Base-by-base conservation (phyloP, 1,140 invertebrate species). In the Trichonephila clavipes region DNA sequence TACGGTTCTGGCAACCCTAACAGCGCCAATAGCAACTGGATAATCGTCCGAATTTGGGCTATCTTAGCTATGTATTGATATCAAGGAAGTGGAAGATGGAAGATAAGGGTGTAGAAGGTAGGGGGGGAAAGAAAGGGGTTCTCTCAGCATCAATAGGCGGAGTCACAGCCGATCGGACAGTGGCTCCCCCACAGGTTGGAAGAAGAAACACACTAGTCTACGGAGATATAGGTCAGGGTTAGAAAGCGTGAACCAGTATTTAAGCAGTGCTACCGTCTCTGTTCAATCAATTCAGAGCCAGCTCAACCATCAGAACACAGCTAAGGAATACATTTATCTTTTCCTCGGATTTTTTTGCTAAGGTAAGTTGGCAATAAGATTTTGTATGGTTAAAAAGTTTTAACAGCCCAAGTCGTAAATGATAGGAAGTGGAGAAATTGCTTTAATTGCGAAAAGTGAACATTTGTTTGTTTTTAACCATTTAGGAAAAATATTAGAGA, bases 201-300 rank as follows among this genome's bases (percentile, higher is more conserved):
- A 51, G n/a, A 24, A 51, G 77, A 91, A 91, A 64, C 82, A 64
- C 82, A 19, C 19, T 19, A 14, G 64, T 86, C 91, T 69, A 59
- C 62, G 19, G 90, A 12, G n/a, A 92, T 92, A 28, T 92, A 87
- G 91, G 91, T 92, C 91, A 92, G 91, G 91, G 91, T 92, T 92
- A 87, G 28, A 87, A 87, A 87, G 24, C 91, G 83, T 66, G 83
- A 59, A 51, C 12, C 19, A 34, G 91, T 92, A 92, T 87, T 92
- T 92, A 92, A 92, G 66, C 28, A 59, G 64, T 5, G 64, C 24
- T 66, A 19, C 59, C 59, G 19, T 7, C 61, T 64, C 58, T n/a
- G 59, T 58, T 44, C 28, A 44, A 91, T 14, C 90, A 85, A 66
- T 28, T 83, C 90, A 91, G 28, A 91, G 82, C 77, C n/a, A 18